Percentiles rank a stretch among this genome's conserved stretches.
These are phyloP conservation scores for Bimastos eiseni DNA, from an alignment of 2,888 invertebrate genomes.

Conservation along the genomic window DNA sequence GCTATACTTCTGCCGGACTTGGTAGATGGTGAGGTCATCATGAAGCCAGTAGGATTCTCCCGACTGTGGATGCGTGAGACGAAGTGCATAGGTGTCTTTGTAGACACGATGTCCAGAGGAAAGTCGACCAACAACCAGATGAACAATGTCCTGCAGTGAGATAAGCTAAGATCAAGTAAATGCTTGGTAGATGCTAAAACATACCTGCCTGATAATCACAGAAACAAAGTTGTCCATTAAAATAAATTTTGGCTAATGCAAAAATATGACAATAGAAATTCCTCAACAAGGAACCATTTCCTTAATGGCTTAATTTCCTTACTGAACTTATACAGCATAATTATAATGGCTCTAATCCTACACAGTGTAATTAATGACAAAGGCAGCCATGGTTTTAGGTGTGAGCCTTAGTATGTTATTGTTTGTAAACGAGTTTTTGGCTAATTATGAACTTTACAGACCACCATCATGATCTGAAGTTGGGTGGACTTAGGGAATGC, in stretches of 20 bases:
- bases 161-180: background rate
- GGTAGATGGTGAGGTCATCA: conserved; percentile 85
- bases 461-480: too few relatives aligned
- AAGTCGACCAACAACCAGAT: conserved; percentile 78
- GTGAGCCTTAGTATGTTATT: too few relatives aligned
- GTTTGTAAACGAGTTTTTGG: too few relatives aligned
- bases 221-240: background rate
- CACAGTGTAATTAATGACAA: too few relatives aligned
- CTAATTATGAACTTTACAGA: too few relatives aligned
- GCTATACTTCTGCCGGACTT: conserved; percentile 77
- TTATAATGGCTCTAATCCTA: too few relatives aligned
- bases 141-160: conserved; percentile 72
- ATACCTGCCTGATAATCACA: background rate
- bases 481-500: too few relatives aligned
- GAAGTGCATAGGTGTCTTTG: conserved; percentile 81
- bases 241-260: background rate
- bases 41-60: conserved; percentile 86
- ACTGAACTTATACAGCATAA: too few relatives aligned
- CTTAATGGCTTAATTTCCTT: too few relatives aligned
- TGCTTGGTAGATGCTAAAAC: background rate
- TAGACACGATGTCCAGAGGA: conserved; percentile 79
- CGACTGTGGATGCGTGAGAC: conserved; percentile 77
- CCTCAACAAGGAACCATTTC: too few relatives aligned
- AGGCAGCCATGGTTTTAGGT: too few relatives aligned
- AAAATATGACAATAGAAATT: too few relatives aligned